Evolutionary conservation across 1,140 invertebrate species (phyloP).

Genomic region (Sarcophaga bullata): DNA sequence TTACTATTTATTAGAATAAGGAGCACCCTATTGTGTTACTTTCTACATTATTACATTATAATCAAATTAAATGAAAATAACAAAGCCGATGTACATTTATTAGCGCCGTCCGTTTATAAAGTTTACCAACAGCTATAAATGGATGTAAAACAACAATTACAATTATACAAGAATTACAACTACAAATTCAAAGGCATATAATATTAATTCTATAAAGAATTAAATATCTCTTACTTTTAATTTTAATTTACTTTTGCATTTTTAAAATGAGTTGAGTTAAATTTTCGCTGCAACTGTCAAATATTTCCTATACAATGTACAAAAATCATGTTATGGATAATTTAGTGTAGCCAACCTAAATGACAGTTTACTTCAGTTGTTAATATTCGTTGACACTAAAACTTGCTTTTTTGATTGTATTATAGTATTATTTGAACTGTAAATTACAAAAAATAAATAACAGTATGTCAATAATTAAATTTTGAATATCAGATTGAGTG

Average conservation of each 20-base stretch:
- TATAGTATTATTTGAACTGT: conserved; percentile 19
- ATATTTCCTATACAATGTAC: too few species aligned
- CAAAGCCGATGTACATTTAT: too few species aligned
- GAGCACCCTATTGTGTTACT: neutral
- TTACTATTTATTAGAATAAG: neutral
- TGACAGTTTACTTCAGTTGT: neutral
- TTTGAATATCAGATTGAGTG: neutral
- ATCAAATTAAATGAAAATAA: too few species aligned
- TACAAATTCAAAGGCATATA: neutral
- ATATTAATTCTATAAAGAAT: neutral
- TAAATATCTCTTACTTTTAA: neutral
- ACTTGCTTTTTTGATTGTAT: conserved; percentile 16
- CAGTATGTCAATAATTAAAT: conserved; percentile 2
- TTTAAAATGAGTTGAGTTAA: too few species aligned
- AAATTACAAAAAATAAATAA: conserved; percentile 22
- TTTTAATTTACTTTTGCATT: neutral
- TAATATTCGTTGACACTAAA: neutral
- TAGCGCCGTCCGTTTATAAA: too few species aligned
- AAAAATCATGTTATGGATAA: too few species aligned
- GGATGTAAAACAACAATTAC: too few species aligned
- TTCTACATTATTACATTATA: too few species aligned
- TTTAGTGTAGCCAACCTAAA: too few species aligned
- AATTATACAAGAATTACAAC: too few species aligned
- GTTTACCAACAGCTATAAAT: too few species aligned
- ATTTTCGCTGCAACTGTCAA: too few species aligned